Base-by-base conservation (phyloP, 2,113 vertebrate genomes). In the Myotis lucifugus region DNA sequence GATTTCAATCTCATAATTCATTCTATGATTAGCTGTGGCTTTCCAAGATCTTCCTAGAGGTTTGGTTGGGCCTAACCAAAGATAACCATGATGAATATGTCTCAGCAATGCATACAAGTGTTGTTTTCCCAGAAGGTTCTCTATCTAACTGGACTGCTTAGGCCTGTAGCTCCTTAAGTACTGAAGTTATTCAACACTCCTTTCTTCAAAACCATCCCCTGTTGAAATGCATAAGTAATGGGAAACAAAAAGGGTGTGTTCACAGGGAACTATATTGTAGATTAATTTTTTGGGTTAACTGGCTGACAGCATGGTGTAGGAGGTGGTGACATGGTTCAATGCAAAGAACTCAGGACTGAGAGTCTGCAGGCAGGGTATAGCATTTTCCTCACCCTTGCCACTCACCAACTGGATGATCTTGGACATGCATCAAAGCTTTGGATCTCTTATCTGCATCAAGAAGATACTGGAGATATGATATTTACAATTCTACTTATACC, bases 61-160 rank as follows among this genome's bases (percentile, higher is more conserved):
- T 87, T 96, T 37, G 59, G 37, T 79, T 95, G 67, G 12, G n/a
- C 8, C 69, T 90, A 59, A 82, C 21, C 29, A 92, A 85, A 92
- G 91, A 69, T 15, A 74, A 29, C 27, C 27, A 6, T 92, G 78
- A 92, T 73, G 42, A 84, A 88, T 74, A 19, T 76, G 10, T 91
- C 21, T 91, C 50, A 61, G 59, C 40, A 88, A 67, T 86, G 34
- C 88, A 32, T 70, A 2, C 32, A 91, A 74, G n/a, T 73, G 21
- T 52, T 66, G 7, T 27, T 95, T 85, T 29, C 32, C 52, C 48
- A 76, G 54, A 73, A 88, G 59, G 5, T 23, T 72, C 2, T 64
- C 73, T 67, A 10, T 86, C 12, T 73, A 90, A 46, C 76, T 42
- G 34, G n/a, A 78, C 27, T 74, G 40, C 23, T 13, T 77, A 94